Percentiles rank a stretch among this genome's conserved stretches.
Evolutionary conservation across 2,113 vertebrate species (phyloP).

Genomic region (Parotia lawesii): DNA sequence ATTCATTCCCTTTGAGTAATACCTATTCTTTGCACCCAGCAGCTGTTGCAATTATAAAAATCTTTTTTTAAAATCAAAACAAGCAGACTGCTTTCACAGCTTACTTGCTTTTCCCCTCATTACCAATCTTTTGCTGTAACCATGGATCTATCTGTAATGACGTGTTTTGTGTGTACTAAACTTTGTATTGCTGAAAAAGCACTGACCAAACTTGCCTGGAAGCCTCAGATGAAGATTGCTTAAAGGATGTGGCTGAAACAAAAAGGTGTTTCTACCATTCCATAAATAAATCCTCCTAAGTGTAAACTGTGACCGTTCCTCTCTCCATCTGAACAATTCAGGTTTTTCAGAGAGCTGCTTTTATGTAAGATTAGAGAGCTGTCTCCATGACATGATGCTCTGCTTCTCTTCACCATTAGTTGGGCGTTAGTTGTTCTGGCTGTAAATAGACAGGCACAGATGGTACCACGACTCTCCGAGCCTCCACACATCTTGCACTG

Average conservation of each 20-base stretch:
- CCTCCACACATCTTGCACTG: slow-evolving; percentile 60
- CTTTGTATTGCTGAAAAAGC: neutral
- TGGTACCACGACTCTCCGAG: slow-evolving; percentile 46
- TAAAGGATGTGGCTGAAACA: neutral
- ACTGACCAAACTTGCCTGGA: neutral
- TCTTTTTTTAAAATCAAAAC: neutral
- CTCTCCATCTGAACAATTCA: neutral
- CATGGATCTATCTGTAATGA: neutral
- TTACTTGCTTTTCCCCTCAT: neutral
- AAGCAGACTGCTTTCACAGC: neutral
- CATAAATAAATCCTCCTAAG: neutral
- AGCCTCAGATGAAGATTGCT: neutral
- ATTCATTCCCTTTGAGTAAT: neutral
- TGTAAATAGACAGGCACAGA: slow-evolving; percentile 66
- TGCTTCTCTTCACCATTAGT: slow-evolving; percentile 53
- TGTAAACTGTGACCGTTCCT: neutral
- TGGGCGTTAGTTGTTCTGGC: slow-evolving; percentile 64
- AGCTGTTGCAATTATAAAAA: neutral
- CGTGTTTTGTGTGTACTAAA: neutral
- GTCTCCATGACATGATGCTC: slow-evolving; percentile 48
- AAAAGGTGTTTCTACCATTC: neutral
- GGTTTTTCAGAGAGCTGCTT: slow-evolving; percentile 9
- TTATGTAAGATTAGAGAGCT: slow-evolving; percentile 47
- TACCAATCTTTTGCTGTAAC: neutral
- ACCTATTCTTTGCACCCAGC: neutral